These are phyloP conservation scores for Hetaerina americana DNA, from an alignment of 1,140 invertebrate genomes.

Conservation along the genomic window DNA sequence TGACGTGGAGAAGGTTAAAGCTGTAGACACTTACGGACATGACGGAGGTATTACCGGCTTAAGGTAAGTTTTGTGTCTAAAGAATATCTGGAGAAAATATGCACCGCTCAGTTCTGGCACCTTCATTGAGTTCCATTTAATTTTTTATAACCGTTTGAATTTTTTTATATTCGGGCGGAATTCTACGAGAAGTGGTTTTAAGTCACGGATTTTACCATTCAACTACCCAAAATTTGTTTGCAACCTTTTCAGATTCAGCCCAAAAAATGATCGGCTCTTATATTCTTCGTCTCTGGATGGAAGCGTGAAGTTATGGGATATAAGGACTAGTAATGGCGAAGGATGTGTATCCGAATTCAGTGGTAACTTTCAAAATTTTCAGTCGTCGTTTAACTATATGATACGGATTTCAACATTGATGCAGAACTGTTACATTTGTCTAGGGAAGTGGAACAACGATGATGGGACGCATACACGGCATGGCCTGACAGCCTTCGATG, in stretches of 20 bases:
- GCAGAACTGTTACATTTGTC: conserved; percentile 16
- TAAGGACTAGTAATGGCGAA: conserved; percentile 39
- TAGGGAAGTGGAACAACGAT: conserved; percentile 31
- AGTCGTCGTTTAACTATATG: conserved; percentile 1
- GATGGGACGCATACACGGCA: conserved; percentile 31
- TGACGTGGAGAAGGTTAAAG: too few relatives aligned
- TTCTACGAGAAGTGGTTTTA: too few relatives aligned
- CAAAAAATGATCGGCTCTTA: conserved; percentile 41
- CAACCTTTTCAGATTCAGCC: conserved; percentile 47
- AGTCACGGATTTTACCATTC: too few relatives aligned
- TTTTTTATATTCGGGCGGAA: too few relatives aligned
- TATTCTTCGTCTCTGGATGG: conserved; percentile 45
- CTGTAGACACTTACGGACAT: too few relatives aligned
- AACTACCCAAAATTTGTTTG: too few relatives aligned
- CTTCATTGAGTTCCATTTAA: too few relatives aligned
- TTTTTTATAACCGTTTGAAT: too few relatives aligned
- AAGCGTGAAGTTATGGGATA: conserved; percentile 47
- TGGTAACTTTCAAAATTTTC: conserved; percentile 28
- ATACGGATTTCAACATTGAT: conserved; percentile 11
- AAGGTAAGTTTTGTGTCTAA: too few relatives aligned
- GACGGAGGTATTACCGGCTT: too few relatives aligned
- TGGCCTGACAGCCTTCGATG: conserved; percentile 53
- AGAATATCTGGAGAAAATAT: too few relatives aligned
- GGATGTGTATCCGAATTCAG: conserved; percentile 38
- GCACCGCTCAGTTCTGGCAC: too few relatives aligned